phyloP scores from a whole-genome alignment of 1,140 invertebrate genomes.

The Heliconius eleuchia region DNA sequence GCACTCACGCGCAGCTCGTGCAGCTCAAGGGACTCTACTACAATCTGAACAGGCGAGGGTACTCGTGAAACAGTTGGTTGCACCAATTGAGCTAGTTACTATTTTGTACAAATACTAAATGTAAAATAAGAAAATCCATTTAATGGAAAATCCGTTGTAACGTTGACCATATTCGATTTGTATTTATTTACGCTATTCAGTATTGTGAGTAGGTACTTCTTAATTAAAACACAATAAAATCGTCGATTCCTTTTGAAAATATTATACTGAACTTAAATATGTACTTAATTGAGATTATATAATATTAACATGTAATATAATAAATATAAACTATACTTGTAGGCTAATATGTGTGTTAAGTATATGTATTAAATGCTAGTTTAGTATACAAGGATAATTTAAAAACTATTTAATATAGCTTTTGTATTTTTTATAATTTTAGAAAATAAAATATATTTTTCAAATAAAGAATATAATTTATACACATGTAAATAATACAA shows the following conservation, averaged over 20 bases:
- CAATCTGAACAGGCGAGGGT: conserved; percentile 61
- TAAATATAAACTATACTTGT: neutral
- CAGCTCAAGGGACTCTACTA: conserved; percentile 90
- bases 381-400: neutral
- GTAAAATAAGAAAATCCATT: too few species aligned
- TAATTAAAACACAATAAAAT: too few species aligned
- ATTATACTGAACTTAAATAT: neutral
- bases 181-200: neutral
- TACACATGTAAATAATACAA: neutral
- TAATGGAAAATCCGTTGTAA: too few species aligned
- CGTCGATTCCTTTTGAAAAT: neutral
- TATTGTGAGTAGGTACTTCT: neutral
- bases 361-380: neutral
- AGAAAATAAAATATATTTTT: neutral
- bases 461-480: neutral
- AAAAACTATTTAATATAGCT: neutral
- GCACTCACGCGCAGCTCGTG: conserved; percentile 90
- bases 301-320: neutral
- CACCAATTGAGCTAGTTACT: too few species aligned
- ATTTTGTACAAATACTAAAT: too few species aligned
- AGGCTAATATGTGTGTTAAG: neutral
- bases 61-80: conserved; percentile 28
- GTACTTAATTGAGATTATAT: neutral
- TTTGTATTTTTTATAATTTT: conserved; percentile 7
- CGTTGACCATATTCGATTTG: neutral